Conservation (phyloP, 2,113 vertebrate genomes). For the Passer domesticus region DNA sequence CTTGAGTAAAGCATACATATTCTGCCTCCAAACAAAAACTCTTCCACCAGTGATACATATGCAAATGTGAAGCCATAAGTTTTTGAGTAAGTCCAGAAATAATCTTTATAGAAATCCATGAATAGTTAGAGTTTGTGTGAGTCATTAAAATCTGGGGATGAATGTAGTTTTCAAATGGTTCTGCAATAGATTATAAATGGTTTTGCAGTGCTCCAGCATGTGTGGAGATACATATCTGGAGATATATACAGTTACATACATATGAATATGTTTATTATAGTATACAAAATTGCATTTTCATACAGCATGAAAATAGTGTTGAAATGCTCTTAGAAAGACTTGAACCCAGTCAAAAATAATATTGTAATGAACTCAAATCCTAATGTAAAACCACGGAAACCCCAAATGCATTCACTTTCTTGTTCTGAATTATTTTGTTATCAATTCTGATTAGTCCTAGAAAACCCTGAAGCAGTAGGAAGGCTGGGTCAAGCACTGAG, state of each 20-base stretch:
- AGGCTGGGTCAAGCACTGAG: constrained; percentile 46
- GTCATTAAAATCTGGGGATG: constrained; percentile 9
- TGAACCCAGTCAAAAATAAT: constrained; percentile 25
- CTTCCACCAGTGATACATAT: not conserved
- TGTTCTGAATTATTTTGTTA: constrained; percentile 51
- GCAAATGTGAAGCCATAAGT: not conserved
- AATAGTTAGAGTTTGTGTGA: not conserved
- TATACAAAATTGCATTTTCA: not conserved
- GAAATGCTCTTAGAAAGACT: constrained; percentile 26
- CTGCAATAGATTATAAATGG: constrained; percentile 39
- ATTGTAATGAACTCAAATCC: not conserved
- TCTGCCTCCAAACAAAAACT: not conserved
- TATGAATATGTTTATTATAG: not conserved
- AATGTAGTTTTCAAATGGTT: not conserved
- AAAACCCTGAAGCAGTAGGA: constrained; percentile 59
- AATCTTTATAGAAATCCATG: not conserved
- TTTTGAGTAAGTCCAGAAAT: not conserved
- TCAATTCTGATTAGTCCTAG: constrained; percentile 50
- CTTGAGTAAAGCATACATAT: not conserved
- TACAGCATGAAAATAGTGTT: not conserved
- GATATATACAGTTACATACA: constrained; percentile 33
- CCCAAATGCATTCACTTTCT: constrained; percentile 50
- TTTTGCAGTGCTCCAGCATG: not conserved
- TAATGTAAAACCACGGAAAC: constrained; percentile 34
- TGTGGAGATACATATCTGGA: constrained; percentile 31